Evolutionary conservation across 92 coral and sea anemone genomes (phyloP).

Genomic region (Siderastrea radians): DNA sequence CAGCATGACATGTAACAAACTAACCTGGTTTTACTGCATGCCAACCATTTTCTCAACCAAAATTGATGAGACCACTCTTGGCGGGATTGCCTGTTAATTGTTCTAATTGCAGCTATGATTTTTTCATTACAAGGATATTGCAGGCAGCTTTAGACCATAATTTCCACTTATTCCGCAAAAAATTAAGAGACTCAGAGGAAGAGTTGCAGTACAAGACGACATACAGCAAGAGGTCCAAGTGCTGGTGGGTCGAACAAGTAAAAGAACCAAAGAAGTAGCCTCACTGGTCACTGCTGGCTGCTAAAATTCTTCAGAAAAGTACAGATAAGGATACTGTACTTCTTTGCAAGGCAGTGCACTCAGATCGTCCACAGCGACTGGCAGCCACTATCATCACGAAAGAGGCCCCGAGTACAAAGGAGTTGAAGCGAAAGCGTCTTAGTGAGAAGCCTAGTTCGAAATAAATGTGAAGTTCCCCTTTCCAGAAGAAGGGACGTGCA

Average conservation of each 20-base stretch:
- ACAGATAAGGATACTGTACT: not conserved
- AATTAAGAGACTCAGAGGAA: not conserved
- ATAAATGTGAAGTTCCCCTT: no score
- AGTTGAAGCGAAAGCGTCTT: slow-evolving; percentile 5
- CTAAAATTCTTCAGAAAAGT: slow-evolving; percentile 18
- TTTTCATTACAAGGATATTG: slow-evolving; percentile 22
- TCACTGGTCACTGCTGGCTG: slow-evolving; percentile 43
- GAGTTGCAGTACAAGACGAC: slow-evolving; percentile 18
- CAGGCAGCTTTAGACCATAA: slow-evolving; percentile 60
- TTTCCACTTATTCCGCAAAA: slow-evolving; percentile 38
- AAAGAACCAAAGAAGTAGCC: slow-evolving; percentile 34
- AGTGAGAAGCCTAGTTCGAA: no score
- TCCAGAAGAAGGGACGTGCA: no score
- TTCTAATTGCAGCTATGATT: slow-evolving; percentile 27
- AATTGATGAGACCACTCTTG: no score
- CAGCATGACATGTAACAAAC: no score
- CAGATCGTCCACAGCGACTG: slow-evolving; percentile 5
- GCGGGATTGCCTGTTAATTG: no score
- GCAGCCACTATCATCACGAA: slow-evolving; percentile 51
- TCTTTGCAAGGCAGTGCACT: not conserved
- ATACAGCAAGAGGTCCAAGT: slow-evolving; percentile 56
- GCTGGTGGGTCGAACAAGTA: slow-evolving; percentile 54
- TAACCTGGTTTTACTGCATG: no score
- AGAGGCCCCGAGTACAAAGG: slow-evolving; percentile 35
- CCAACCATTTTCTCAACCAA: no score